phyloP scores from a whole-genome alignment of 2,888 invertebrate genomes.

The Acleris holmiana region DNA sequence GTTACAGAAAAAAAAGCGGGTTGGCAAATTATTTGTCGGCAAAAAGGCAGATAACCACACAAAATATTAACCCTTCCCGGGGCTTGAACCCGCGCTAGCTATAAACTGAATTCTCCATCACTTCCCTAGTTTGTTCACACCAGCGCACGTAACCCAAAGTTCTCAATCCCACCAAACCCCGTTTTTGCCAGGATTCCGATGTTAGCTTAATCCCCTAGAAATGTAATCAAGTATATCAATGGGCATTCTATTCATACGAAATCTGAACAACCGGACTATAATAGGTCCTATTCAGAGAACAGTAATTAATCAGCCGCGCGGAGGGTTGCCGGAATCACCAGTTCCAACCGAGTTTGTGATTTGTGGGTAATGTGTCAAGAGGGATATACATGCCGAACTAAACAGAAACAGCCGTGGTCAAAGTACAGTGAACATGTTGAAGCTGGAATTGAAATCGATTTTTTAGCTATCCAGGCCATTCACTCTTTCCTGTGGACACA shows the following conservation, averaged over 20 bases:
- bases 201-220: constrained; percentile 26
- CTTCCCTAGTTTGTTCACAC: background rate
- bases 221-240: constrained; percentile 42
- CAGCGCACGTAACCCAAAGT: background rate
- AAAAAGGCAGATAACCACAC: too few relatives aligned
- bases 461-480: too few relatives aligned
- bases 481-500: too few relatives aligned
- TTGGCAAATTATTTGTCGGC: too few relatives aligned
- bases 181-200: constrained; percentile 21
- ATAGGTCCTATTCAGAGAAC: constrained; percentile 54
- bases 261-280: constrained; percentile 46
- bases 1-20: too few relatives aligned
- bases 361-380: background rate
- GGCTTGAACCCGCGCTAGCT: too few relatives aligned
- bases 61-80: too few relatives aligned
- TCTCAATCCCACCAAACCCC: constrained; percentile 3
- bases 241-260: constrained; percentile 50
- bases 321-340: constrained; percentile 39
- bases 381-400: background rate
- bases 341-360: constrained; percentile 17
- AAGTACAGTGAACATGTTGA: background rate
- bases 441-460: too few relatives aligned
- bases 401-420: background rate
- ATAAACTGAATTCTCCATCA: too few relatives aligned
- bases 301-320: constrained; percentile 57